Percentiles rank a stretch among this genome's conserved stretches.
These are phyloP conservation scores for Andrena bicolor DNA, from an alignment of 2,888 invertebrate genomes.

Conservation along the genomic window DNA sequence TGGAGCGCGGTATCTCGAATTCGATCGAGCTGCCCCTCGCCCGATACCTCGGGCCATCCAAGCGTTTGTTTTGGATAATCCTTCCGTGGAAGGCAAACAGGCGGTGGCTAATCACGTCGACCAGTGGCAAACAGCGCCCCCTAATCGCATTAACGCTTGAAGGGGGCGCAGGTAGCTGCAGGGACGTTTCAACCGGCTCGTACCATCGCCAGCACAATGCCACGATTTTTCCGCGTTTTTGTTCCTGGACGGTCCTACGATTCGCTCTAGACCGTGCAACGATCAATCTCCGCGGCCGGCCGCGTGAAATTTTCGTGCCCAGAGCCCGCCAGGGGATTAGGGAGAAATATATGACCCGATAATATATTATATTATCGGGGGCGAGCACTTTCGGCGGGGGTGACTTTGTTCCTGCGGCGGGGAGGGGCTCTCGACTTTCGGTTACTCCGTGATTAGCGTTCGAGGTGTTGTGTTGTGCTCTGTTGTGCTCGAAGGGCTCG, in stretches of 20 bases:
- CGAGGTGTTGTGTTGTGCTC: too few relatives aligned
- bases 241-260: not conserved
- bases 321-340: not conserved
- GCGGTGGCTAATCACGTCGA: conserved; percentile 42
- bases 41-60: not conserved
- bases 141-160: conserved; percentile 52
- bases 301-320: conserved; percentile 26
- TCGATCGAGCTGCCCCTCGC: not conserved
- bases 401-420: not conserved
- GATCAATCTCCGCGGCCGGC: conserved; percentile 26
- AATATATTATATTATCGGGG: conserved; percentile 23
- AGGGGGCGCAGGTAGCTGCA: conserved; percentile 22
- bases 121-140: conserved; percentile 31
- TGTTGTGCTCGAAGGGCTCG: too few relatives aligned
- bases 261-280: conserved; percentile 31
- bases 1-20: not conserved
- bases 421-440: too few relatives aligned
- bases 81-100: conserved; percentile 45
- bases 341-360: conserved; percentile 30
- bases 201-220: conserved; percentile 24
- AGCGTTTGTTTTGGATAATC: conserved; percentile 57
- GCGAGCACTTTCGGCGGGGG: not conserved
- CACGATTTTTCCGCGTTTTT: not conserved
- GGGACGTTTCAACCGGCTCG: not conserved
- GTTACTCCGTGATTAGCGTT: too few relatives aligned